Conservation (phyloP, 2,113 vertebrate species). For the Clarias gariepinus region DNA sequence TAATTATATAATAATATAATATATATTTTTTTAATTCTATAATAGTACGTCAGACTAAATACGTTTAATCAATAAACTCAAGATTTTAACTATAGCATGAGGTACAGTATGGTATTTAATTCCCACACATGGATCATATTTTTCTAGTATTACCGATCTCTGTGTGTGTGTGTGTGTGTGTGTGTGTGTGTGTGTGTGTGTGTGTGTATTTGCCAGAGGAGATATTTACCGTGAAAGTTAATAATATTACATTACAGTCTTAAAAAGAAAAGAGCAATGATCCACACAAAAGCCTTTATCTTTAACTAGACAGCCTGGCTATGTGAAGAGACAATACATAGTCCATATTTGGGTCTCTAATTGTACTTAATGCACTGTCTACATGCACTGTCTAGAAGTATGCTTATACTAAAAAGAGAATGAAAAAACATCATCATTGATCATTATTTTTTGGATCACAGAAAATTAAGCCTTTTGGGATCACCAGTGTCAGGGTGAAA, state of each 20-base stretch:
- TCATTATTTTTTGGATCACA: background rate
- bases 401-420: background rate
- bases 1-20: too few species aligned
- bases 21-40: too few species aligned
- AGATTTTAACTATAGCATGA: background rate
- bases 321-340: background rate
- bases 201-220: constrained; percentile 15
- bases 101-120: background rate
- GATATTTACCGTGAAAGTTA: constrained; percentile 47
- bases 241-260: constrained; percentile 41
- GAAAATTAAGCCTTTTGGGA: background rate
- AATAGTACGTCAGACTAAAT: background rate
- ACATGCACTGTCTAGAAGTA: background rate
- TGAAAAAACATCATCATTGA: too few species aligned
- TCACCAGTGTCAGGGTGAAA: background rate
- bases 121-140: constrained; percentile 15
- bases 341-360: background rate
- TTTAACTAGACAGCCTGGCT: background rate
- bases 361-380: background rate
- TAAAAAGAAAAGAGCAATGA: constrained; percentile 19
- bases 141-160: background rate
- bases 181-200: too few species aligned
- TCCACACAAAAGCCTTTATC: background rate
- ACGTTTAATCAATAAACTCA: background rate
- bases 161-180: too few species aligned